A percentile compares a stretch with the other conserved stretches of the same genome.
These are phyloP conservation scores for Ploceus nigricollis DNA, from an alignment of 2,113 vertebrate species.

Conservation along the genomic window DNA sequence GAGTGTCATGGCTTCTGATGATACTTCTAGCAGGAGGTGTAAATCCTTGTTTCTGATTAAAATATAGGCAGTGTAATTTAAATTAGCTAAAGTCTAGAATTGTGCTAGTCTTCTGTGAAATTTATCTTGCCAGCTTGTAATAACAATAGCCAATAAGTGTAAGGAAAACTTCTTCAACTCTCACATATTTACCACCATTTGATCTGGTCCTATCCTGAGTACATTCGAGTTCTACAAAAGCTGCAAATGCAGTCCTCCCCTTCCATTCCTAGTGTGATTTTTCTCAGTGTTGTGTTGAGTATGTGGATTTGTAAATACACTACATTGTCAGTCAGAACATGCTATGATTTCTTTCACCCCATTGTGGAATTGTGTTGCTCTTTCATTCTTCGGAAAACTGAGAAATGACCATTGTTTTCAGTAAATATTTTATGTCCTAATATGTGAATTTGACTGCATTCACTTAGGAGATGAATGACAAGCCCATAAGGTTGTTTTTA, in stretches of 20 bases:
- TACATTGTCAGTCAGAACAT: background rate
- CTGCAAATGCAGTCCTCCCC: background rate
- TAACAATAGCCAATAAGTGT: background rate
- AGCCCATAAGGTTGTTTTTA: background rate
- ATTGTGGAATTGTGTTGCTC: background rate
- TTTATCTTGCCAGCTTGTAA: background rate
- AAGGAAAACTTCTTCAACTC: background rate
- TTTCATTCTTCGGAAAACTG: background rate
- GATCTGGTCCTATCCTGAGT: background rate
- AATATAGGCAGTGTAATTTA: background rate
- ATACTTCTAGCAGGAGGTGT: background rate
- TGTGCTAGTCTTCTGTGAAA: background rate
- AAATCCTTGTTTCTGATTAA: background rate
- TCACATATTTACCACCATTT: background rate
- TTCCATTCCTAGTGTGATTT: background rate
- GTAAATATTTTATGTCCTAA: background rate
- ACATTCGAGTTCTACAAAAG: background rate
- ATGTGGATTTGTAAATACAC: background rate
- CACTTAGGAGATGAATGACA: rapidly evolving
- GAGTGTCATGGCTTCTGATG: background rate
- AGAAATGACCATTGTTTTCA: background rate
- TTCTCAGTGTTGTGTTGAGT: background rate
- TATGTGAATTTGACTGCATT: background rate
- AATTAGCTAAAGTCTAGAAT: background rate
- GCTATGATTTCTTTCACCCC: background rate